Conservation (phyloP, 2,797 vertebrate genomes). For the Erpetoichthys calabaricus region DNA sequence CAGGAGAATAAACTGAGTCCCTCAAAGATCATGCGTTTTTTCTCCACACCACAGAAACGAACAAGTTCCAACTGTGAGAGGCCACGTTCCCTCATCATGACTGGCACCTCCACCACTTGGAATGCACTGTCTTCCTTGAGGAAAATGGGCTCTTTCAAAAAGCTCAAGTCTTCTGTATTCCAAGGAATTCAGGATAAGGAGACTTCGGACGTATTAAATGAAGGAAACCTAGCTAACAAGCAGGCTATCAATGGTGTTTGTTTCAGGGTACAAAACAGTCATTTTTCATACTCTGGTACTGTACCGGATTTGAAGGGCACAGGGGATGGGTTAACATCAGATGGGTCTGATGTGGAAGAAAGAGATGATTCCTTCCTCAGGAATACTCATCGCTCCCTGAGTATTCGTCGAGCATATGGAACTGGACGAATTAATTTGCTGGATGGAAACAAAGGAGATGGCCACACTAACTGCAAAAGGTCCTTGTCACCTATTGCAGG, state of each 20-base stretch:
- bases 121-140: conserved; percentile 66
- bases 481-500: conserved; percentile 12
- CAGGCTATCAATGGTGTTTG: conserved; percentile 26
- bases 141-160: conserved; percentile 91
- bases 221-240: conserved; percentile 22
- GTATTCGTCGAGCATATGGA: conserved; percentile 77
- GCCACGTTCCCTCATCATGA: conserved; percentile 41
- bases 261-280: not conserved
- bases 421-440: conserved; percentile 69
- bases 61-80: conserved; percentile 33
- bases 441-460: conserved; percentile 35
- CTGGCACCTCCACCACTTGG: conserved; percentile 55
- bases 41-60: conserved; percentile 59
- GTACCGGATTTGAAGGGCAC: conserved; percentile 20
- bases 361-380: conserved; percentile 54
- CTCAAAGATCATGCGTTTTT: conserved; percentile 69
- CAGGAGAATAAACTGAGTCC: conserved; percentile 51
- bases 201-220: conserved; percentile 24
- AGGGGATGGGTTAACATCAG: conserved; percentile 41
- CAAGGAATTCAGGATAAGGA: conserved; percentile 78
- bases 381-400: conserved; percentile 73
- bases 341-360: conserved; percentile 52
- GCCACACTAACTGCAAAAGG: conserved; percentile 18
- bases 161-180: conserved; percentile 76
- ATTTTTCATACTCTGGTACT: too few species aligned